phyloP scores from a whole-genome alignment of 2,113 vertebrate species.

The Sturnira hondurensis region DNA sequence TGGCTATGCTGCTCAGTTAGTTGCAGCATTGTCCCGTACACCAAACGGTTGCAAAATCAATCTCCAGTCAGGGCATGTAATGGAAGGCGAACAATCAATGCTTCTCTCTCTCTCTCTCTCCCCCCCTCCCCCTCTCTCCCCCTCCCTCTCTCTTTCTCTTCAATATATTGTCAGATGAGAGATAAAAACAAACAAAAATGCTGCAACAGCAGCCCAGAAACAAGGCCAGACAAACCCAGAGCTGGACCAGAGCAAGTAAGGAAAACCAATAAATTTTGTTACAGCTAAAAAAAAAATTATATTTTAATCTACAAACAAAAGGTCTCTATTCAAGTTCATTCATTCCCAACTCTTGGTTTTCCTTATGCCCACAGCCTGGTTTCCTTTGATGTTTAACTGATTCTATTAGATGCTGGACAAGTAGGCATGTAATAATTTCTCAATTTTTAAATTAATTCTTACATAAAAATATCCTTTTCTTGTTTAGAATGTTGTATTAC shows the following conservation, averaged over 20 bases:
- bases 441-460: conserved; percentile 39
- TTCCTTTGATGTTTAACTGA: conserved; percentile 10
- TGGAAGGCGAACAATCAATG: too few relatives aligned
- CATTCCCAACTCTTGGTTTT: not conserved
- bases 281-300: not conserved
- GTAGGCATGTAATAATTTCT: not conserved
- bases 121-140: too few relatives aligned
- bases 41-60: too few relatives aligned
- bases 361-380: not conserved
- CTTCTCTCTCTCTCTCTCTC: too few relatives aligned
- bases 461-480: not conserved
- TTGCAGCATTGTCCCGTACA: too few relatives aligned
- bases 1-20: too few relatives aligned
- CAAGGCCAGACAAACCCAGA: not conserved
- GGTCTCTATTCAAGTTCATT: not conserved
- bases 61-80: too few relatives aligned
- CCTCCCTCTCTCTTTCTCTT: too few relatives aligned
- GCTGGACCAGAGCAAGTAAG: not conserved
- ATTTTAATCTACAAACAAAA: not conserved
- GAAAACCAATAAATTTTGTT: not conserved
- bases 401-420: not conserved
- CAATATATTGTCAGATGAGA: too few relatives aligned
- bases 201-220: not conserved
- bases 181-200: too few relatives aligned
- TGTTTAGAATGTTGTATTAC: not conserved